Base-by-base conservation (phyloP, 2,888 invertebrate species). In the Synanthedon formicaeformis region DNA sequence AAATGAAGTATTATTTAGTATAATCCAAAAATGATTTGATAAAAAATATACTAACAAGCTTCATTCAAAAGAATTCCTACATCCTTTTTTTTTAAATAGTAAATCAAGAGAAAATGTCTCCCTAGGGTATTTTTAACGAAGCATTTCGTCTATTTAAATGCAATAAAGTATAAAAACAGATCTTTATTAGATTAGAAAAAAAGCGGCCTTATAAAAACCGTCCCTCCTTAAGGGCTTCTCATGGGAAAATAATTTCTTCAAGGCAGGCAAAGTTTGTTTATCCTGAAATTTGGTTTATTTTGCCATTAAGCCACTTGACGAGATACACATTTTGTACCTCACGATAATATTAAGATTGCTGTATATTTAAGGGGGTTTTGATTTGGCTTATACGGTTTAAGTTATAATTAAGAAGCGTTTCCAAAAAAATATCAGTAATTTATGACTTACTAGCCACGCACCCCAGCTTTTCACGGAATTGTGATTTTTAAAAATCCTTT, bases 121-220 rank as follows among this genome's bases (percentile, higher is more conserved):
- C 71, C 68, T 50, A 50, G 58, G 66, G 62, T 60, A 64, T 59
- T 65, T 73, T 76, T 73, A 79, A 75, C 74, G 76, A 81, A 78
- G 73, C 81, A 76, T 81, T 82, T 77, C 72, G 77, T 73, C 73
- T 73, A 69, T 77, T 79, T 72, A 74, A 74, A 78, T 70, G 69
- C 78, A 81, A 82, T 82, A 81, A 81, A 79, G 50, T 50, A 82
- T 81, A 72, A 77, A 69, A 78, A 81, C 82, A 75, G 67, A 77
- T 71, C 73, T 71, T 80, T 78, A 82, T 83, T 81, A 78, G 78
- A 78, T 82, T 70, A 63, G 73, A 50, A 50, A 53, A 73, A 75
- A 65, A 65, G 53, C 62, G 54, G 55, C 51, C 57, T 62, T 56
- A 55, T 53, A 60, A 62, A 69, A 71, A 67, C 68, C 57, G 55